phyloP scores from a whole-genome alignment of 92 coral and sea anemone genomes.

The Plumapathes pennacea region DNA sequence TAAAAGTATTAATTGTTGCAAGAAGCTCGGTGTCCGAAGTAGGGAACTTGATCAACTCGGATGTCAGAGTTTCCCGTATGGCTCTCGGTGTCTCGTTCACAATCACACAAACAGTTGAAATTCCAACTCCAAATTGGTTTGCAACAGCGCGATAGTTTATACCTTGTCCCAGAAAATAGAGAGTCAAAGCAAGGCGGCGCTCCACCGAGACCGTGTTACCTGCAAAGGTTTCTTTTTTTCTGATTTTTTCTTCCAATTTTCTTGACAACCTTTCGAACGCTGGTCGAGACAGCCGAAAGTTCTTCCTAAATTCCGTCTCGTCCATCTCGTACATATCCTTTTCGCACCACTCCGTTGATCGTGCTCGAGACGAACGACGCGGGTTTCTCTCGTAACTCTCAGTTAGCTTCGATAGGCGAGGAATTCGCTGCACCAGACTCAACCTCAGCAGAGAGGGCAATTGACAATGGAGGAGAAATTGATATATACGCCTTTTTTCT shows the following conservation, averaged over 20 bases:
- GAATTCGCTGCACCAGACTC: no score
- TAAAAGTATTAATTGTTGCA: conserved; percentile 18
- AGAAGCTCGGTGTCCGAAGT: conserved; percentile 5
- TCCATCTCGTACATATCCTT: conserved; percentile 20
- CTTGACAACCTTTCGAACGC: conserved; percentile 21
- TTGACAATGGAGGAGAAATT: no score
- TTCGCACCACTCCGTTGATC: conserved; percentile 37
- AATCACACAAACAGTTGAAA: conserved; percentile 16
- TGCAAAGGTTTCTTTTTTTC: conserved; percentile 36
- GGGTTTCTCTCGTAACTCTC: no score
- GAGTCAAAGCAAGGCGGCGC: conserved; percentile 15
- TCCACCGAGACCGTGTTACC: conserved; percentile 25
- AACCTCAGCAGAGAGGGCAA: no score
- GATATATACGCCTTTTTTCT: no score
- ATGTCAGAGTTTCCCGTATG: conserved; percentile 3
- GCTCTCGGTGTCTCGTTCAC: conserved; percentile 19
- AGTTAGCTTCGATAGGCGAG: no score
- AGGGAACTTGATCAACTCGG: conserved; percentile 21
- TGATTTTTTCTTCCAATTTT: conserved; percentile 4
- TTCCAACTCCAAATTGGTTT: conserved; percentile 42
- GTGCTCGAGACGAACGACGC: neutral
- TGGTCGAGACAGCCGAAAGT: conserved; percentile 29
- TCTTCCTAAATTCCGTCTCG: conserved; percentile 10
- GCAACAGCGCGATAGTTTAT: conserved; percentile 35
- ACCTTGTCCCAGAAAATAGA: conserved; percentile 41